A percentile compares a stretch with the other conserved stretches of the same genome.
phyloP scores from a whole-genome alignment of 2,888 invertebrate genomes.

The Sinelater perroti region DNA sequence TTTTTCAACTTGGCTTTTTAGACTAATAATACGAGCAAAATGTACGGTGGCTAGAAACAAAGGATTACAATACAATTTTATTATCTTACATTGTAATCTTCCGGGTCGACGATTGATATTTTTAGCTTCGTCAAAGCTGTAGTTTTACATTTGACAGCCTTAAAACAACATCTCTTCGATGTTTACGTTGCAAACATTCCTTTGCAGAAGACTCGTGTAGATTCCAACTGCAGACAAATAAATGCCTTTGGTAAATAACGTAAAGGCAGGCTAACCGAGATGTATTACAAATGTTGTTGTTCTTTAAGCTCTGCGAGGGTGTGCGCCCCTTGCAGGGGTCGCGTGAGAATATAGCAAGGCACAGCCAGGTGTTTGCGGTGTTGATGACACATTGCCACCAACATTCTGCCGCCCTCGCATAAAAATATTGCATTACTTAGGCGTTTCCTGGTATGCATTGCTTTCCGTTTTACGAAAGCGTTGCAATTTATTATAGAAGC shows the following conservation, averaged over 20 bases:
- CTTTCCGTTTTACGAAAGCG: too few species aligned
- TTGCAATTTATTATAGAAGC: too few species aligned
- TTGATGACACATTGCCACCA: constrained; percentile 47
- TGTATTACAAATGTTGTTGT: constrained; percentile 47
- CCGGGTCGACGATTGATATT: too few species aligned
- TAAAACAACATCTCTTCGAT: neutral
- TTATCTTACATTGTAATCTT: too few species aligned
- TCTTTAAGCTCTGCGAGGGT: constrained; percentile 43
- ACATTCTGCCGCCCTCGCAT: constrained; percentile 22
- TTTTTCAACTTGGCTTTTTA: constrained; percentile 1
- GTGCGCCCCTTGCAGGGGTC: constrained; percentile 40
- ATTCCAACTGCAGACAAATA: constrained; percentile 20
- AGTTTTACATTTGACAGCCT: neutral
- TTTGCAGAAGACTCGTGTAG: neutral
- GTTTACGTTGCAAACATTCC: neutral
- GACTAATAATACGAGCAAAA: neutral
- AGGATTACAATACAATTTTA: constrained; percentile 8
- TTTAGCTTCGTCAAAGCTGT: neutral
- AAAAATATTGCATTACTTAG: constrained; percentile 22
- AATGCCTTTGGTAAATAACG: constrained; percentile 37
- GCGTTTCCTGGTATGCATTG: too few species aligned
- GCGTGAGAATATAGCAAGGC: constrained; percentile 46
- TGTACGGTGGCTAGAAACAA: constrained; percentile 1
- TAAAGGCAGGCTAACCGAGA: constrained; percentile 38
- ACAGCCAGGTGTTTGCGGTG: constrained; percentile 48